phyloP scores from a whole-genome alignment of 2,113 vertebrate species.

The Laterallus jamaicensis region DNA sequence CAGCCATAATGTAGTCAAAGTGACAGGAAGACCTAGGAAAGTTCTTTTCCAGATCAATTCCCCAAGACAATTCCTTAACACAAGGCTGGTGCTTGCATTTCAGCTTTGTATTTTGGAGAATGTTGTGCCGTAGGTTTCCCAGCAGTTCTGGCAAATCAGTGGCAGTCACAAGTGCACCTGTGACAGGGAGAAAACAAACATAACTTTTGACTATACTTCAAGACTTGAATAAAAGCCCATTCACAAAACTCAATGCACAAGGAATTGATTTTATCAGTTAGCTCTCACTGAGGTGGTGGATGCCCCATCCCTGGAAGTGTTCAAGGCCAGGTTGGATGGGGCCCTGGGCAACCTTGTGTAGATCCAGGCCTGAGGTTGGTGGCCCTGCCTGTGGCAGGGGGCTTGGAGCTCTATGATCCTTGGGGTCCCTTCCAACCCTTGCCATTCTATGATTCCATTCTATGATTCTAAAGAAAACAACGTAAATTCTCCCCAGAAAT shows the following conservation, averaged over 20 bases:
- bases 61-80: slow-evolving; percentile 91
- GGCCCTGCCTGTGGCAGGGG: too few relatives aligned
- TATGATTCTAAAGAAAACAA: not conserved
- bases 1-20: slow-evolving; percentile 93
- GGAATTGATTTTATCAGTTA: not conserved
- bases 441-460: too few relatives aligned
- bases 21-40: slow-evolving; percentile 81
- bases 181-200: slow-evolving; percentile 5
- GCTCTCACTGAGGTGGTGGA: not conserved
- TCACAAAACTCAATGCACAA: not conserved
- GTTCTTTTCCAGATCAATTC: slow-evolving; percentile 80
- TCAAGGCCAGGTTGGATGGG: too few relatives aligned
- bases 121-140: slow-evolving; percentile 90
- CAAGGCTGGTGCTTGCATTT: slow-evolving; percentile 84
- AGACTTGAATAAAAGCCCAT: not conserved
- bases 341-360: too few relatives aligned
- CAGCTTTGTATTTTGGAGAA: slow-evolving; percentile 84
- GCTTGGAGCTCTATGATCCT: too few relatives aligned
- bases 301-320: too few relatives aligned
- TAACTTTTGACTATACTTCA: not conserved
- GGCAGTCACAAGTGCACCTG: slow-evolving; percentile 91
- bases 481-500: not conserved
- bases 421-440: too few relatives aligned
- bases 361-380: too few relatives aligned
- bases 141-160: slow-evolving; percentile 92